Evolutionary conservation across 1,140 invertebrate genomes (phyloP).

Genomic region (Lepidurus apus): DNA sequence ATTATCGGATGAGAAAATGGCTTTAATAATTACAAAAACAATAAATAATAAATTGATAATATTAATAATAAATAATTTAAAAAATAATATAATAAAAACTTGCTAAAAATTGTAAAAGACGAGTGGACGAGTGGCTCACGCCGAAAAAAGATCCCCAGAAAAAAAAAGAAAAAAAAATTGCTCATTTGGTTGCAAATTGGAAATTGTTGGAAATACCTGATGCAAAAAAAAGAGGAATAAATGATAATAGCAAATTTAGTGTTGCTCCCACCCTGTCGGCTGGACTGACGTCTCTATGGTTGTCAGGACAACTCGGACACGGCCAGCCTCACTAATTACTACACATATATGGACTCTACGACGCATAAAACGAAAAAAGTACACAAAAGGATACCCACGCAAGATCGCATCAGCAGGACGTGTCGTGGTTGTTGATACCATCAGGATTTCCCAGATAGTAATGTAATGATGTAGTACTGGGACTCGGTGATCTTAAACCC

Average conservation of each 20-base stretch:
- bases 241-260: background rate
- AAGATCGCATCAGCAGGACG: conserved; percentile 8
- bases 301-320: conserved; percentile 8
- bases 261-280: background rate
- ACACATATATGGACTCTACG: background rate
- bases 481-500: background rate
- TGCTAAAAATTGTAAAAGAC: no score
- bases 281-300: background rate
- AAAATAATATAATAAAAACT: no score
- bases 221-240: no score
- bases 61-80: no score
- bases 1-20: no score
- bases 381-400: background rate
- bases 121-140: no score
- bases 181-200: no score
- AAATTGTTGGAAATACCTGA: no score
- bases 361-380: background rate
- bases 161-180: no score
- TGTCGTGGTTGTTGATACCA: conserved; percentile 19
- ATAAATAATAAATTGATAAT: no score
- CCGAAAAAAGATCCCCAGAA: no score
- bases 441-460: background rate
- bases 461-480: background rate
- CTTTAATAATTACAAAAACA: no score
- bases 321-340: conserved; percentile 1